phyloP scores from a whole-genome alignment of 2,888 invertebrate genomes.

The Chrysomela aeneicollis region DNA sequence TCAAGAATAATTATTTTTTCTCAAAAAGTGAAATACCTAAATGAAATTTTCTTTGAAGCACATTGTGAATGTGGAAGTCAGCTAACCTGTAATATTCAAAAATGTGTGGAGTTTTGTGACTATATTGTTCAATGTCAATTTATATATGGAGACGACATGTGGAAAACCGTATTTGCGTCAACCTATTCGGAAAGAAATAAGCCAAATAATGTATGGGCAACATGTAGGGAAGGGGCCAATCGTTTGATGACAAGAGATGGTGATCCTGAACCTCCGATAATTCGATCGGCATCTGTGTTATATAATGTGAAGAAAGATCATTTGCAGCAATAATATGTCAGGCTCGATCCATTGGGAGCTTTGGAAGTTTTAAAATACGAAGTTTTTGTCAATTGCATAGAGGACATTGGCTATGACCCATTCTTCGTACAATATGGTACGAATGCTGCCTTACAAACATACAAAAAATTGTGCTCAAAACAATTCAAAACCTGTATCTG shows the following conservation, averaged over 20 bases:
- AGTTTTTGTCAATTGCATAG: not conserved
- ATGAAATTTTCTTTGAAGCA: no score
- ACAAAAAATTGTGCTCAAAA: not conserved
- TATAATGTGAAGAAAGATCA: constrained; percentile 2
- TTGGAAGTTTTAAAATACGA: not conserved
- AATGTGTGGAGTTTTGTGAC: not conserved
- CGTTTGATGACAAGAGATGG: not conserved
- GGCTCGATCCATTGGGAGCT: not conserved
- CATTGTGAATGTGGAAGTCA: no score
- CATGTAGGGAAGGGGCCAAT: not conserved
- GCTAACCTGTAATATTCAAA: not conserved
- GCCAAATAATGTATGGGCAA: not conserved
- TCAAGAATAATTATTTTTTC: no score
- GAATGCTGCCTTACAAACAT: not conserved
- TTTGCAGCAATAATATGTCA: not conserved
- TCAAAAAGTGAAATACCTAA: no score
- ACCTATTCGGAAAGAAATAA: not conserved
- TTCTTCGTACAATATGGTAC: constrained; percentile 8
- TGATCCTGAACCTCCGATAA: constrained; percentile 5
- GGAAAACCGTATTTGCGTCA: constrained; percentile 3
- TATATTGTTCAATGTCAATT: not conserved
- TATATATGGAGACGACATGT: not conserved
- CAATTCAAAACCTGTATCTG: not conserved
- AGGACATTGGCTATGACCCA: constrained; percentile 4
- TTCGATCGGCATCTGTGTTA: constrained; percentile 2